A percentile compares a stretch with the other conserved stretches of the same genome.
These are phyloP conservation scores for Phaethon lepturus DNA, from an alignment of 2,113 vertebrate genomes.

Conservation along the genomic window DNA sequence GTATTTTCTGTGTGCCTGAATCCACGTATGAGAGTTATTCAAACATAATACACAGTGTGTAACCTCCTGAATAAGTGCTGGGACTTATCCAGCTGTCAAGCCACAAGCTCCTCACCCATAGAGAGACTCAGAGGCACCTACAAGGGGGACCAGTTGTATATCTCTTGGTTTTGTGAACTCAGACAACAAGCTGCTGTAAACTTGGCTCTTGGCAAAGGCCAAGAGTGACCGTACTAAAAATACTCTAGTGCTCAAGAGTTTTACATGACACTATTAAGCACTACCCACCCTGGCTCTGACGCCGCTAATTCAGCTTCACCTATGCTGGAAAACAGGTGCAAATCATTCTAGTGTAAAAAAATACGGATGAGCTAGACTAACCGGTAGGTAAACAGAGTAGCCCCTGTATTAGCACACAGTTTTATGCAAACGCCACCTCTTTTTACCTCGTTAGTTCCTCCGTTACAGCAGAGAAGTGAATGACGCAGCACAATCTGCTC, in stretches of 20 bases:
- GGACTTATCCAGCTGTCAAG: background rate
- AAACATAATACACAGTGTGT: background rate
- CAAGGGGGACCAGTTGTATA: background rate
- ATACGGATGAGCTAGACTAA: background rate
- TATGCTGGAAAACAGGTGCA: conserved; percentile 45
- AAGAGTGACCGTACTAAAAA: background rate
- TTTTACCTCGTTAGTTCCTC: conserved; percentile 13
- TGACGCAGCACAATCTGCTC: background rate
- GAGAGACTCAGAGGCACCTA: background rate
- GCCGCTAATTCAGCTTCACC: background rate
- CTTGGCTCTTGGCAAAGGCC: background rate
- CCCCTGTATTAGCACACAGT: background rate
- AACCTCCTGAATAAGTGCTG: background rate
- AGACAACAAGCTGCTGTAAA: background rate
- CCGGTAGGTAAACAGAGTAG: background rate
- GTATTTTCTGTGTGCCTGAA: background rate
- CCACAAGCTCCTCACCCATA: background rate
- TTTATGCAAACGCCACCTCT: conserved; percentile 1
- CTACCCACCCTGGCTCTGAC: background rate
- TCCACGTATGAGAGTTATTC: background rate
- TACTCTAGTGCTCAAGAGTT: background rate
- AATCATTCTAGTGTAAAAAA: conserved; percentile 35
- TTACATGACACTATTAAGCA: background rate
- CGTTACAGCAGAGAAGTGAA: background rate
- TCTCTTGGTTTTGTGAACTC: background rate